Conservation (phyloP, 2,113 vertebrate species). For the Egretta garzetta region DNA sequence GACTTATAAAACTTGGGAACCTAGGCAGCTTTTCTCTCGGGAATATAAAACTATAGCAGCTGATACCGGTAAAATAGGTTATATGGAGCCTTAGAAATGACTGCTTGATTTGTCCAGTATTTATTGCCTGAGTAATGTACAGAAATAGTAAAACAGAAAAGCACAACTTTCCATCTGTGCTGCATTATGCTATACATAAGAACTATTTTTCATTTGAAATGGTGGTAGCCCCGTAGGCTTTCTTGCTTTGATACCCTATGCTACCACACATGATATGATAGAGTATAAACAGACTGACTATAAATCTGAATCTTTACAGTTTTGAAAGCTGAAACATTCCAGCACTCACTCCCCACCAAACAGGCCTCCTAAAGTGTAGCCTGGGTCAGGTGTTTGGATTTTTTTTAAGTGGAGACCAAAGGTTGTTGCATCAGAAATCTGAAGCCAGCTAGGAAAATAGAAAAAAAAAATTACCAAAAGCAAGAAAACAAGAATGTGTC, state of each 20-base stretch:
- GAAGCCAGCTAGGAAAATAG: background rate
- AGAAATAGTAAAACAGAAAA: conserved; percentile 62
- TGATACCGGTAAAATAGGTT: conserved; percentile 70
- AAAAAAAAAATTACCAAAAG: background rate
- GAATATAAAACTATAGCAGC: conserved; percentile 56
- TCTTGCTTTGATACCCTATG: conserved; percentile 64
- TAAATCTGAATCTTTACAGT: conserved; percentile 53
- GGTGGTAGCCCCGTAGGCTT: conserved; percentile 24
- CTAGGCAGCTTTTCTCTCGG: conserved; percentile 46
- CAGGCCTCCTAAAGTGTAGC: background rate
- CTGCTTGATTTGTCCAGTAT: conserved; percentile 64
- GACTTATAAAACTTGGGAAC: conserved; percentile 57
- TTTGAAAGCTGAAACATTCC: conserved; percentile 49
- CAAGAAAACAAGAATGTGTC: background rate
- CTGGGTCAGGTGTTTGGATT: background rate
- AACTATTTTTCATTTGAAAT: conserved; percentile 71
- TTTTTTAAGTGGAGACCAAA: background rate
- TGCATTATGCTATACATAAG: conserved; percentile 61
- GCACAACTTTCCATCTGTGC: conserved; percentile 70
- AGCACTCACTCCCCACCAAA: conserved; percentile 25
- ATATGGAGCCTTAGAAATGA: conserved; percentile 63
- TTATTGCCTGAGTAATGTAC: conserved; percentile 61
- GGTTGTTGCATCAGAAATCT: background rate
- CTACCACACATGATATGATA: conserved; percentile 60
- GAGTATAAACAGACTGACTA: conserved; percentile 39